A percentile compares a stretch with the other conserved stretches of the same genome.
These are phyloP conservation scores for Stegodyphus mimosarum DNA, from an alignment of 1,140 invertebrate species.

Conservation along the genomic window DNA sequence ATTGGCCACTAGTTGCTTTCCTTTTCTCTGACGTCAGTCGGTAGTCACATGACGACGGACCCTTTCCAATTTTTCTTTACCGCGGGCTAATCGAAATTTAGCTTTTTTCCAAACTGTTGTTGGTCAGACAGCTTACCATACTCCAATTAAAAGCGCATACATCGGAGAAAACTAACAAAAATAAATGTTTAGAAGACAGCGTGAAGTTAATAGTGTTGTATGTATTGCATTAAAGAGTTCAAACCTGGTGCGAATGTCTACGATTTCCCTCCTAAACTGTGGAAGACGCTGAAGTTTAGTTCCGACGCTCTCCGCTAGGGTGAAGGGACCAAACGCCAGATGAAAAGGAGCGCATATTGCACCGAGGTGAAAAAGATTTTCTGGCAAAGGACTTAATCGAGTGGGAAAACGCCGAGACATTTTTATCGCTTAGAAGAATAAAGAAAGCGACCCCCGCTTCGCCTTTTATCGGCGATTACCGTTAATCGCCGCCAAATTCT, in stretches of 20 bases:
- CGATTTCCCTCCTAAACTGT: background rate
- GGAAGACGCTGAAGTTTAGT: conserved; percentile 5
- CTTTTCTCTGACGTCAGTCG: background rate
- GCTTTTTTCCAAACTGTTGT: too few species aligned
- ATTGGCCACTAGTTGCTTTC: conserved; percentile 54
- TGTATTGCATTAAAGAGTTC: background rate
- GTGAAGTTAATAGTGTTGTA: too few species aligned
- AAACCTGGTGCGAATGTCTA: background rate
- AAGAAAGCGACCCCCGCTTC: background rate
- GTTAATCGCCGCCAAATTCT: conserved; percentile 32
- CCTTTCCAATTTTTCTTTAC: conserved; percentile 6
- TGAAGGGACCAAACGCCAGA: background rate
- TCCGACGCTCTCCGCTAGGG: conserved; percentile 39
- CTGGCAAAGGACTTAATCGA: conserved; percentile 26
- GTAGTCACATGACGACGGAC: conserved; percentile 6
- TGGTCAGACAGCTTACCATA: too few species aligned
- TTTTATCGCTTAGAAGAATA: conserved; percentile 34
- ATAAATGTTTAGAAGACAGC: too few species aligned
- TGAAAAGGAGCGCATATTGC: background rate
- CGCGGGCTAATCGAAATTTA: conserved; percentile 19
- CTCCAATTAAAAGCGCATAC: too few species aligned
- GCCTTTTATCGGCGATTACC: conserved; percentile 15
- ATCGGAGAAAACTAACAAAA: too few species aligned
- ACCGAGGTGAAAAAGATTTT: background rate
- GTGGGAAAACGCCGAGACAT: conserved; percentile 29